phyloP scores from a whole-genome alignment of 1,140 invertebrate genomes.

The Apocrypta bakeri region DNA sequence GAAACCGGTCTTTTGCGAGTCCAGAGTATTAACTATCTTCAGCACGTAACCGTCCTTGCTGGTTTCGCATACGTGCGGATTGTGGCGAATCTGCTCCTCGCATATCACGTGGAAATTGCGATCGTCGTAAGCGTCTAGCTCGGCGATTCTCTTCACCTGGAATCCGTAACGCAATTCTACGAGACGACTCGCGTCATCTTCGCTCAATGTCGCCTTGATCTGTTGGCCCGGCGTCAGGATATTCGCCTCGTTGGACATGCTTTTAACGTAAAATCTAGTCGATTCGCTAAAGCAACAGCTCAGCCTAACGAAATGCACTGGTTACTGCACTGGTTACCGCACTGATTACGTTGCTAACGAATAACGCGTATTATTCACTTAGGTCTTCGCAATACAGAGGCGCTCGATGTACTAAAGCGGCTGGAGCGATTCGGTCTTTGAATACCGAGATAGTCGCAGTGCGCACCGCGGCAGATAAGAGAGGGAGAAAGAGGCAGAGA shows the following conservation, averaged over 20 bases:
- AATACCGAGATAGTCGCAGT: not conserved
- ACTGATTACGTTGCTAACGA: not conserved
- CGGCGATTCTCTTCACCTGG: slow-evolving; percentile 77
- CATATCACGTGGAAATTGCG: slow-evolving; percentile 81
- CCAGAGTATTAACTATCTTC: slow-evolving; percentile 87
- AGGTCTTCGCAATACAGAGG: no score
- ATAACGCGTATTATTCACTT: no score
- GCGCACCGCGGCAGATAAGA: not conserved
- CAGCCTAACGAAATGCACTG: no score
- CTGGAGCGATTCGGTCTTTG: not conserved
- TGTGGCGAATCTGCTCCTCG: slow-evolving; percentile 72
- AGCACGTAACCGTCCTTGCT: slow-evolving; percentile 82
- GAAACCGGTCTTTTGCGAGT: slow-evolving; percentile 80
- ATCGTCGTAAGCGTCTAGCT: slow-evolving; percentile 88
- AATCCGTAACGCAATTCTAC: slow-evolving; percentile 82
- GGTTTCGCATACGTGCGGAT: slow-evolving; percentile 75
- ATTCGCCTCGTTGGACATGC: not conserved
- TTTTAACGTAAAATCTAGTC: not conserved
- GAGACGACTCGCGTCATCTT: slow-evolving; percentile 75
- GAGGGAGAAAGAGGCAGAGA: not conserved
- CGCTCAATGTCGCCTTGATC: slow-evolving; percentile 78
- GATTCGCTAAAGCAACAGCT: no score
- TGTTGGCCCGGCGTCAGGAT: slow-evolving; percentile 73
- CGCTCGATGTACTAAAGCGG: not conserved
- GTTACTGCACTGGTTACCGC: no score